Conservation (phyloP, 2,113 vertebrate genomes). For the Mellivora capensis region DNA sequence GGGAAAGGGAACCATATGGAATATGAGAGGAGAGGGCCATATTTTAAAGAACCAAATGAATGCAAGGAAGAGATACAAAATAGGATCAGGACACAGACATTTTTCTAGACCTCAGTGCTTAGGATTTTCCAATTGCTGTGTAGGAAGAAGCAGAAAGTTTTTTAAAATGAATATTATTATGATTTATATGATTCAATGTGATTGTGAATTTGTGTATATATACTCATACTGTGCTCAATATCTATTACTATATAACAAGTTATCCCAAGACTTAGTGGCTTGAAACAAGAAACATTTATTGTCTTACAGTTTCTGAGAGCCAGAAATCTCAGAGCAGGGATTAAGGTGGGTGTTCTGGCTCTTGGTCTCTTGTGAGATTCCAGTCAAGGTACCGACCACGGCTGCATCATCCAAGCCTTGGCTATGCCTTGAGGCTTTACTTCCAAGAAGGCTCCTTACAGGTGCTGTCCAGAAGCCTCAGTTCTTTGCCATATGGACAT, state of each 20-base stretch:
- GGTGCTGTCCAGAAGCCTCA: background rate
- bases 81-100: background rate
- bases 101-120: background rate
- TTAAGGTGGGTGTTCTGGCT: background rate
- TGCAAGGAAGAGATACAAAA: background rate
- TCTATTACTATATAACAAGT: background rate
- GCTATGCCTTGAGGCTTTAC: background rate
- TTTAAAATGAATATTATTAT: background rate
- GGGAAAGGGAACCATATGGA: background rate
- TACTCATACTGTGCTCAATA: background rate
- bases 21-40: background rate
- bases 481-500: background rate
- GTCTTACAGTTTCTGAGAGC: background rate
- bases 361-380: background rate
- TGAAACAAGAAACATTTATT: background rate
- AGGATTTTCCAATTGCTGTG: background rate
- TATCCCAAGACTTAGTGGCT: background rate
- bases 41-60: slow-evolving; percentile 3
- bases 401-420: background rate
- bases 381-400: background rate
- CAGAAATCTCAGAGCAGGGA: background rate
- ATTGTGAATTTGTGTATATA: background rate
- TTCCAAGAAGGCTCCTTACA: background rate
- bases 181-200: background rate
- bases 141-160: background rate